These are phyloP conservation scores for Ectemnius lituratus DNA, from an alignment of 2,888 invertebrate genomes.

Conservation along the genomic window DNA sequence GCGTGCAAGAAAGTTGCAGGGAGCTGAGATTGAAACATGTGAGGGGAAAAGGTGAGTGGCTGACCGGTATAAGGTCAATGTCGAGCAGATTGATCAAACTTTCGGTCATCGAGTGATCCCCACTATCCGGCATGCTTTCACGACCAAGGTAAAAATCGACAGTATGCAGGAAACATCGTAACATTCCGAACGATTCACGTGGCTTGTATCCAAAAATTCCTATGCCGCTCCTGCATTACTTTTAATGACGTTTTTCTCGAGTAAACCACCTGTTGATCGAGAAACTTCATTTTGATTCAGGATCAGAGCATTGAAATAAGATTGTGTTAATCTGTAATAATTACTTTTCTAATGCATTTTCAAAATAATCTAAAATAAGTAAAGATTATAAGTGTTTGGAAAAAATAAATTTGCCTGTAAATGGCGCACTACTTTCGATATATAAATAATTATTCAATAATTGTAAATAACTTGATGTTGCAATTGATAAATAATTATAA, in stretches of 20 bases:
- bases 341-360: too few relatives aligned
- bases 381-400: too few relatives aligned
- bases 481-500: background rate
- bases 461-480: background rate
- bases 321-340: too few relatives aligned
- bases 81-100: slow-evolving; percentile 42
- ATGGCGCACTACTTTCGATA: too few relatives aligned
- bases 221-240: too few relatives aligned
- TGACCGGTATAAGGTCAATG: slow-evolving; percentile 40
- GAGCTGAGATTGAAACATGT: background rate
- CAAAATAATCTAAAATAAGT: too few relatives aligned
- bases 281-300: background rate
- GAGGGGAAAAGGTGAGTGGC: background rate
- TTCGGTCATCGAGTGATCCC: slow-evolving; percentile 15
- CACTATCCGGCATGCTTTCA: background rate
- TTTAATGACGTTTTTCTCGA: too few relatives aligned
- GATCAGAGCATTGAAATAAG: too few relatives aligned
- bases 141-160: background rate
- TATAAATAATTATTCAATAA: too few relatives aligned
- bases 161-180: background rate
- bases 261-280: background rate
- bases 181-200: background rate
- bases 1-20: background rate
- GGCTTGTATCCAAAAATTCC: background rate
- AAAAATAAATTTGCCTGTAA: too few relatives aligned